Conservation (phyloP, 2,113 vertebrate genomes). For the Naja naja region DNA sequence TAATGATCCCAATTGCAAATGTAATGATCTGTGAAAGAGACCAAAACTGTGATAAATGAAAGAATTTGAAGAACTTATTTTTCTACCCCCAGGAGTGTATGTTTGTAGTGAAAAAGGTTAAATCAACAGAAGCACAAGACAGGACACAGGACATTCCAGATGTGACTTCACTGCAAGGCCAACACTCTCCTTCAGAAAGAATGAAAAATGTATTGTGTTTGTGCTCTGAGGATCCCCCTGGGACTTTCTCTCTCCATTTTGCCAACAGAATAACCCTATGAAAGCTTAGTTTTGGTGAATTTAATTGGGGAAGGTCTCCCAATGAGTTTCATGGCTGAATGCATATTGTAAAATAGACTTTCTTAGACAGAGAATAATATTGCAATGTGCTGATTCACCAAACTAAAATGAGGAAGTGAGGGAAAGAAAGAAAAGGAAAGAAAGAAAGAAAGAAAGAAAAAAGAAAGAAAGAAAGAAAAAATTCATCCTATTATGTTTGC, state of each 20-base stretch:
- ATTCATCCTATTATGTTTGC: neutral
- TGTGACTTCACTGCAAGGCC: neutral
- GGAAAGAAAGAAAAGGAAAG: neutral
- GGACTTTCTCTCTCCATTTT: neutral
- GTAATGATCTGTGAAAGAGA: constrained; percentile 45
- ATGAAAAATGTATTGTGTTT: neutral
- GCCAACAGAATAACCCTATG: neutral
- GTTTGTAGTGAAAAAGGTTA: constrained; percentile 42
- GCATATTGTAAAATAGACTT: neutral
- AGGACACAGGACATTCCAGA: neutral
- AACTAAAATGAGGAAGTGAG: neutral
- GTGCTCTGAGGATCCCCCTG: neutral
- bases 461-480: too few species aligned
- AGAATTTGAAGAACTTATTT: constrained; percentile 28
- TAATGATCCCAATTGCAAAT: constrained; percentile 25
- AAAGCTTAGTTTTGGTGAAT: neutral
- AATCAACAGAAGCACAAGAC: constrained; percentile 32
- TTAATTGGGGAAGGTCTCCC: neutral
- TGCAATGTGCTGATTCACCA: neutral
- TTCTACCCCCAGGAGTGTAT: constrained; percentile 12
- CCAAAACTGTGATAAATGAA: constrained; percentile 20
- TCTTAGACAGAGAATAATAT: neutral
- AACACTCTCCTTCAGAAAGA: neutral
- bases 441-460: too few species aligned
- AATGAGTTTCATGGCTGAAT: neutral